These are phyloP conservation scores for Ametastegia equiseti DNA, from an alignment of 2,888 invertebrate genomes.

Conservation along the genomic window DNA sequence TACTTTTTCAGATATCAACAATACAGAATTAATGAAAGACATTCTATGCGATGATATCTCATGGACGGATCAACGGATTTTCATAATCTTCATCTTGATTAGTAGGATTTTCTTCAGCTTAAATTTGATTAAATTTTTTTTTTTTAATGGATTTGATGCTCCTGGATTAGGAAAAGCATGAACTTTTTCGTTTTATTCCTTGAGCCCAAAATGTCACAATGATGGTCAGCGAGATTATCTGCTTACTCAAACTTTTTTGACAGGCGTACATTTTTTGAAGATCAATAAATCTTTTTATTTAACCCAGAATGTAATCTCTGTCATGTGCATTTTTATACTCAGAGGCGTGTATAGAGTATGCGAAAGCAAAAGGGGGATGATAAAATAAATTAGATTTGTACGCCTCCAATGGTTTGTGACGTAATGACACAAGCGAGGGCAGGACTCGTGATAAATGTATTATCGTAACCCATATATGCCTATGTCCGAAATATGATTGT, in stretches of 20 bases:
- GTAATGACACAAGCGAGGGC: slow-evolving; percentile 1
- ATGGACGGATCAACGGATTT: too few species aligned
- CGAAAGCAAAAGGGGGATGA: not conserved
- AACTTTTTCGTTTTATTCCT: too few species aligned
- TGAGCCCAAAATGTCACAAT: too few species aligned
- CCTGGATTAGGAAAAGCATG: too few species aligned
- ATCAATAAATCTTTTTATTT: not conserved
- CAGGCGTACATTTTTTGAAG: not conserved
- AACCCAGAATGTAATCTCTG: not conserved
- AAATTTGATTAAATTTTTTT: too few species aligned
- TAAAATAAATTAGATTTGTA: slow-evolving; percentile 6
- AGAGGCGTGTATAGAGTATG: not conserved
- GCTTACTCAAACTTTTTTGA: not conserved
- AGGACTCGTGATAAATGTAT: not conserved
- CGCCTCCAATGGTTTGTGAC: not conserved
- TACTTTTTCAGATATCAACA: too few species aligned
- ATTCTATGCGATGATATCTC: too few species aligned
- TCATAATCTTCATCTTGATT: too few species aligned
- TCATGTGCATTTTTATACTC: not conserved
- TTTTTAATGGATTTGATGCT: too few species aligned
- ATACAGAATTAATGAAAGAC: too few species aligned
- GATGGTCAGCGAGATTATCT: too few species aligned
- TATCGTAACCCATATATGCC: not conserved
- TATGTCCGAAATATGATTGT: not conserved
- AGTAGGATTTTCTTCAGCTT: too few species aligned